These are phyloP conservation scores for Pseudococcus longispinus DNA, from an alignment of 2,888 invertebrate genomes.

Conservation along the genomic window DNA sequence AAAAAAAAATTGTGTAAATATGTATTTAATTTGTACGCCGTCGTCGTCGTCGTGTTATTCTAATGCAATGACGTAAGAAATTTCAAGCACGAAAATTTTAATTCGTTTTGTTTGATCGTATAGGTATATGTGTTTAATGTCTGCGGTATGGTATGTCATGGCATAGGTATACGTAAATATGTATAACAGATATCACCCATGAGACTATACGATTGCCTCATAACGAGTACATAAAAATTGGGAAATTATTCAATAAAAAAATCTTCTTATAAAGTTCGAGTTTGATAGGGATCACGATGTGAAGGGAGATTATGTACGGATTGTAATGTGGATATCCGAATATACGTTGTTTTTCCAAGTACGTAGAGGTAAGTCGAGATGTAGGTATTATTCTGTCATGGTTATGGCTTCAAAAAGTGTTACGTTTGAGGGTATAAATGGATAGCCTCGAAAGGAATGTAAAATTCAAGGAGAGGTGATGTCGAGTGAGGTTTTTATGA, in stretches of 20 bases:
- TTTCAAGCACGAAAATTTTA: conserved; percentile 6
- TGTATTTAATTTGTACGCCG: background rate
- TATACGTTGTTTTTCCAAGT: background rate
- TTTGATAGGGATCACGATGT: background rate
- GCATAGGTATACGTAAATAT: background rate
- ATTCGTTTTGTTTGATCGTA: background rate
- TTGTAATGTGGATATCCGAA: background rate
- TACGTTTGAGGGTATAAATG: background rate
- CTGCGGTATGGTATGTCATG: background rate
- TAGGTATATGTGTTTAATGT: background rate
- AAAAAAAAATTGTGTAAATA: conserved; percentile 38
- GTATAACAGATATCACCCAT: background rate
- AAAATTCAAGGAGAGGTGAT: background rate
- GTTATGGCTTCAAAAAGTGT: background rate
- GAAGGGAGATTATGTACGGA: background rate
- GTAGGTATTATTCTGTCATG: background rate
- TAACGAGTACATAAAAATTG: conserved; percentile 1
- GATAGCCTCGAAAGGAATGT: background rate
- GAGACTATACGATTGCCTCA: background rate
- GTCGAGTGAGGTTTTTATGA: background rate
- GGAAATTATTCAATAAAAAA: background rate
- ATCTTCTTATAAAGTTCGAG: background rate
- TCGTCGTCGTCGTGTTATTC: background rate
- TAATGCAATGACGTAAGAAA: background rate
- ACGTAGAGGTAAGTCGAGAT: background rate